Percentiles rank a stretch among this genome's conserved stretches.
Conservation (phyloP, 2,797 vertebrate species). For the Gorsachius magnificus region DNA sequence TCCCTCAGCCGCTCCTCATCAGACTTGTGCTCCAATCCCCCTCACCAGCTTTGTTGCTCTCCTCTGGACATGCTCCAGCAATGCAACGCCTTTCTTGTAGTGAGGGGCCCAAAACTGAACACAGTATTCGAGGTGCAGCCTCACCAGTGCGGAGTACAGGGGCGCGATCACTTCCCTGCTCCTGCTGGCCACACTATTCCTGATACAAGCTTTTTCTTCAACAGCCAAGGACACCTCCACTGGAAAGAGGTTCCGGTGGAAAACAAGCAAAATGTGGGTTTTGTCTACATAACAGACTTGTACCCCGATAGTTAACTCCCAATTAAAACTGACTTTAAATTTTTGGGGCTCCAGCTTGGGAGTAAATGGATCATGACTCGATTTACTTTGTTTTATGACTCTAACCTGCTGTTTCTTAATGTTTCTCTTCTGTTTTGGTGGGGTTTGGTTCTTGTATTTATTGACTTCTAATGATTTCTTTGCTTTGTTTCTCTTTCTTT, state of each 20-base stretch:
- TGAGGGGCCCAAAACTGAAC: too few relatives aligned
- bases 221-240: neutral
- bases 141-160: too few relatives aligned
- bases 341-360: neutral
- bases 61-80: too few relatives aligned
- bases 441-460: neutral
- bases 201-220: neutral
- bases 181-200: too few relatives aligned
- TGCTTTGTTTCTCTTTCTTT: neutral
- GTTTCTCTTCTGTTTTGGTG: neutral
- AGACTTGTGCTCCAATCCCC: too few relatives aligned
- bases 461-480: neutral
- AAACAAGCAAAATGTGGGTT: neutral
- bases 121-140: too few relatives aligned
- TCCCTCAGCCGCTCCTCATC: too few relatives aligned
- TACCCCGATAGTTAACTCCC: neutral
- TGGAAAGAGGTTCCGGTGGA: neutral
- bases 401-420: neutral
- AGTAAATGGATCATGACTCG: neutral
- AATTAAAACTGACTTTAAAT: neutral
- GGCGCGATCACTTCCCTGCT: too few relatives aligned
- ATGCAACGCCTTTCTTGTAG: too few relatives aligned
- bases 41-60: too few relatives aligned
- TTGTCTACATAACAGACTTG: neutral
- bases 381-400: neutral